These are phyloP conservation scores for Athalia circularis DNA, from an alignment of 2,888 invertebrate species.

Conservation along the genomic window DNA sequence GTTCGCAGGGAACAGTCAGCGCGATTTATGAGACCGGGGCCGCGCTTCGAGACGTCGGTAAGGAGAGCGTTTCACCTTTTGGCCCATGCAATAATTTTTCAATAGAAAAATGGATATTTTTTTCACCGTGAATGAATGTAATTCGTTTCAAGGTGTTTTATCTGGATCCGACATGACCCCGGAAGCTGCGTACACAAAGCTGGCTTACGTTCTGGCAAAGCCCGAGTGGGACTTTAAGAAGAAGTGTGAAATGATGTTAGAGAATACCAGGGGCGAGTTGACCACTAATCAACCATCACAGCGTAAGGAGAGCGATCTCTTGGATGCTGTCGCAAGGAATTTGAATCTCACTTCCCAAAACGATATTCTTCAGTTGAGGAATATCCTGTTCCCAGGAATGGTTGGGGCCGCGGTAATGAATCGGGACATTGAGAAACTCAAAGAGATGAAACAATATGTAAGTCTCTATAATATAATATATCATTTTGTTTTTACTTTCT, in stretches of 20 bases:
- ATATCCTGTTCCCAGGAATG: constrained; percentile 83
- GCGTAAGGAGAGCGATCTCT: constrained; percentile 75
- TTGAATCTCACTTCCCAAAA: constrained; percentile 77
- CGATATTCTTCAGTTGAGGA: constrained; percentile 77
- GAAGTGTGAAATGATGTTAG: constrained; percentile 85
- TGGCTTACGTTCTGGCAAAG: constrained; percentile 92
- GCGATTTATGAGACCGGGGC: constrained; percentile 91
- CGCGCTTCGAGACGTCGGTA: constrained; percentile 66
- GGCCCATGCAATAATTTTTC: not conserved
- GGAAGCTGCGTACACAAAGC: constrained; percentile 94
- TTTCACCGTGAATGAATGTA: constrained; percentile 73
- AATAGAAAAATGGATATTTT: constrained; percentile 66
- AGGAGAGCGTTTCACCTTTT: constrained; percentile 38
- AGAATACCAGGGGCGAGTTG: constrained; percentile 88
- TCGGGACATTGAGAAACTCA: constrained; percentile 76
- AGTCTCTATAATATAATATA: constrained; percentile 52
- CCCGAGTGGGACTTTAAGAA: constrained; percentile 79
- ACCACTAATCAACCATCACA: constrained; percentile 74
- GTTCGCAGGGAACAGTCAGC: constrained; percentile 87
- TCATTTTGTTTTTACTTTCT: not conserved
- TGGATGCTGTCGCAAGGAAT: constrained; percentile 79
- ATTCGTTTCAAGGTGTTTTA: constrained; percentile 79
- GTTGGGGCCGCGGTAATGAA: constrained; percentile 80
- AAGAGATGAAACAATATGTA: constrained; percentile 71
- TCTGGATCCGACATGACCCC: constrained; percentile 93